Evolutionary conservation across 2,888 invertebrate species (phyloP).

Genomic region (Drosophila rubida): DNA sequence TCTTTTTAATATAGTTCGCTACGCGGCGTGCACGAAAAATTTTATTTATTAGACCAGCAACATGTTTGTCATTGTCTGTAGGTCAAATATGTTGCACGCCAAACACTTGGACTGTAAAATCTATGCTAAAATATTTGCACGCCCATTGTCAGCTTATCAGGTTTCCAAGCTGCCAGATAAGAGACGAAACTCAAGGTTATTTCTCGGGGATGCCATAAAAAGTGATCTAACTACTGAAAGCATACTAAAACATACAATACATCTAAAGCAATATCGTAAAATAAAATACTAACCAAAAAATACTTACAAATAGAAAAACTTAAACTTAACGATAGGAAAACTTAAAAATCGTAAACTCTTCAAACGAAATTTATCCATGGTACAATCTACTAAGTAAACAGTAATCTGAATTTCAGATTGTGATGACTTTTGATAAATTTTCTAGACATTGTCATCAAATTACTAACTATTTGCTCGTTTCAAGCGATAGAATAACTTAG

Average conservation of each 20-base stretch:
- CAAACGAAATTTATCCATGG: too few species aligned
- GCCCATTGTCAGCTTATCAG: not conserved
- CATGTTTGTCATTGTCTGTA: conserved; percentile 72
- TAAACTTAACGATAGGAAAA: too few species aligned
- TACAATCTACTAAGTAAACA: too few species aligned
- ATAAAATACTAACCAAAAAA: too few species aligned
- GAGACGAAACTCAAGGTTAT: not conserved
- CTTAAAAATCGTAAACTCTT: too few species aligned
- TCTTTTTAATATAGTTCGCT: conserved; percentile 5
- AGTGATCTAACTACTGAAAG: too few species aligned
- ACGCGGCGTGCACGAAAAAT: conserved; percentile 8
- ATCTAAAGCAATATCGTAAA: not conserved
- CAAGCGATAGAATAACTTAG: too few species aligned
- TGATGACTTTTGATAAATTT: too few species aligned
- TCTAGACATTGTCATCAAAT: too few species aligned
- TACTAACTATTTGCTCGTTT: too few species aligned
- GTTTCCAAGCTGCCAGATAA: not conserved
- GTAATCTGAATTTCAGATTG: too few species aligned
- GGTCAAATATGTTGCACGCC: conserved; percentile 63
- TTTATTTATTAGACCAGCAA: conserved; percentile 40
- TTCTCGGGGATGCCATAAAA: not conserved
- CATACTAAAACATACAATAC: not conserved
- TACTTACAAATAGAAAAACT: too few species aligned
- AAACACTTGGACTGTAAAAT: not conserved
- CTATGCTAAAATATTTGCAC: not conserved